These are phyloP conservation scores for Anneissia japonica DNA, from an alignment of 35 echinoderm and acorn worm genomes.

Conservation along the genomic window DNA sequence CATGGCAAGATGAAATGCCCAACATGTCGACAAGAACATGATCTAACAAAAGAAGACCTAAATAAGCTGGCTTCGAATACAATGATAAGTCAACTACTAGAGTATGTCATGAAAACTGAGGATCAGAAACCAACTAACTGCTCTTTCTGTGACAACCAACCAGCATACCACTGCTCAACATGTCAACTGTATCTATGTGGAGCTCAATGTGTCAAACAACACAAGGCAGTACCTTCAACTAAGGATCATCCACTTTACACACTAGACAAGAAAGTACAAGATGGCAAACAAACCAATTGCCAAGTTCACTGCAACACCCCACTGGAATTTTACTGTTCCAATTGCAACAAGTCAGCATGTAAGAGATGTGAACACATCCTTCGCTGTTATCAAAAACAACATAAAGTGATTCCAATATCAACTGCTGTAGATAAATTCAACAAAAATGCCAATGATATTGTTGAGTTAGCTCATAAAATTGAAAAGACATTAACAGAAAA, in stretches of 20 bases:
- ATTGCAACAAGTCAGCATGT: not conserved
- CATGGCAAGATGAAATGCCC: not conserved
- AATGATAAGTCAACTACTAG: not conserved
- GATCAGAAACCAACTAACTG: not conserved
- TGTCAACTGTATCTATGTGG: not conserved
- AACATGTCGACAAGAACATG: not conserved
- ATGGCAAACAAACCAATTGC: not conserved
- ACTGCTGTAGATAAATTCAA: not conserved
- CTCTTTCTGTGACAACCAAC: not conserved
- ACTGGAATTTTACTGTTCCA: not conserved
- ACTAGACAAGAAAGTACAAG: not conserved
- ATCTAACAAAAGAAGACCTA: not conserved
- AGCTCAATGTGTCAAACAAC: not conserved
- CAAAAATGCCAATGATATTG: not conserved
- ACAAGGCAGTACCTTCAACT: not conserved
- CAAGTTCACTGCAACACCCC: not conserved
- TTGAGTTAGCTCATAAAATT: not conserved
- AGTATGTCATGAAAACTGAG: not conserved
- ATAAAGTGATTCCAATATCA: not conserved
- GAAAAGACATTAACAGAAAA: not conserved
- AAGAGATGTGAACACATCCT: not conserved
- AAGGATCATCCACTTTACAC: not conserved
- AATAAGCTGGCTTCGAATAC: not conserved
- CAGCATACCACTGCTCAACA: not conserved
- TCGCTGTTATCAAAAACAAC: not conserved